phyloP scores from a whole-genome alignment of 2,113 vertebrate species.

The Balaeniceps rex region DNA sequence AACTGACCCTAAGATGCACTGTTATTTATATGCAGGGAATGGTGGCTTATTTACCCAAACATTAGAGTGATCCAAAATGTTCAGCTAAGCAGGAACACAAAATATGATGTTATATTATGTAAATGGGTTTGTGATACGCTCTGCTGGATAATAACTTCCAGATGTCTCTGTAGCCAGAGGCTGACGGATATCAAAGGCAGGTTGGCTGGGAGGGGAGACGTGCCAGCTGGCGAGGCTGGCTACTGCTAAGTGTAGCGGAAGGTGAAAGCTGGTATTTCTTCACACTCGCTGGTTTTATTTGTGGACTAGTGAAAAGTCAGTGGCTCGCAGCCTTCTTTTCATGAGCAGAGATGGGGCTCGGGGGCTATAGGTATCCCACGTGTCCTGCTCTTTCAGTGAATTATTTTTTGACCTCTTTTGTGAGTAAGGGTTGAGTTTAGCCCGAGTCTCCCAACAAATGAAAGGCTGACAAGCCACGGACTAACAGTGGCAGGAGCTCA shows the following conservation, averaged over 20 bases:
- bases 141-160: constrained; percentile 79
- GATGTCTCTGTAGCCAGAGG: constrained; percentile 77
- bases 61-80: constrained; percentile 34
- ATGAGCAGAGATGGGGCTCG: background rate
- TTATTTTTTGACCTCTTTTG: rapidly evolving
- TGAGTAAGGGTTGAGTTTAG: background rate
- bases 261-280: constrained; percentile 70
- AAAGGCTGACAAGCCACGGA: background rate
- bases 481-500: background rate
- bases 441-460: background rate
- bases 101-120: constrained; percentile 77
- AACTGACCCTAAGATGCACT: background rate
- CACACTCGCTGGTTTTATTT: constrained; percentile 73
- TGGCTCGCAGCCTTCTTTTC: background rate
- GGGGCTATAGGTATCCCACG: background rate
- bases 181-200: constrained; percentile 74
- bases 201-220: constrained; percentile 64
- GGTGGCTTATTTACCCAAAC: constrained; percentile 19
- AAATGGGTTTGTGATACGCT: constrained; percentile 68
- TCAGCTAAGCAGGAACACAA: constrained; percentile 62
- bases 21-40: background rate
- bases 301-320: background rate
- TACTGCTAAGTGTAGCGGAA: constrained; percentile 55
- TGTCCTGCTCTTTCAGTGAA: background rate
- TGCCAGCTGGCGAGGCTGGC: constrained; percentile 73